Base-by-base conservation (phyloP, 2,888 invertebrate genomes). In the Agapetus fuscipes region DNA sequence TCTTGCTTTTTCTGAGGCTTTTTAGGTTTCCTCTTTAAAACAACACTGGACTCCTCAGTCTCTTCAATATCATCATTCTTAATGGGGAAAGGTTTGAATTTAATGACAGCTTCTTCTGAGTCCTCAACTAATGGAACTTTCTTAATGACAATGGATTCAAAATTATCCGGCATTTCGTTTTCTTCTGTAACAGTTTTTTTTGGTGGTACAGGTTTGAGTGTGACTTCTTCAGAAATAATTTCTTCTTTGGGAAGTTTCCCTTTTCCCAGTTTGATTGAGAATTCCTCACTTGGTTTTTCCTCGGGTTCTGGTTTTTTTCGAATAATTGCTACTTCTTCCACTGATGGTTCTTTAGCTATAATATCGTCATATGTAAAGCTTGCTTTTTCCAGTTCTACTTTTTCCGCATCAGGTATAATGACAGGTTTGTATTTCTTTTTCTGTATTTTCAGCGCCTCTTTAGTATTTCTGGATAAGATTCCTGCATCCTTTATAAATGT, bases 391-490 rank as follows among this genome's bases (percentile, higher is more conserved):
- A 80, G 58, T 46, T 74, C 68, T 1, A 62, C 61, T 51, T 69
- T 63, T 50, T 72, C 68, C 37, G 71, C 59, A 30, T 77, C 75
- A 0, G 72, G 64, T 27, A 75, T 57, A 50, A 71, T 71, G 3
- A 72, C 65, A 52, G 72, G 69, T 51, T 72, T 76, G 2, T 66
- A 62, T 45, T 72, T 68, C 40, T 69, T 74, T 57, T 75, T 81
- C 31, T 78, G 60, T 9, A 78, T 57, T 56, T 78, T 69, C 43
- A 74, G 62, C 5, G 82, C 83, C 57, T 84, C 84, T 59, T 80
- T 74, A 6, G 78, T 66, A 56, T 79, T 81, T 53, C 82, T 72
- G 0, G 84, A 83, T 26, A 85, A 56, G 47, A 80, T 74, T 16
- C 83, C 83, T 52, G 70, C 72, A 52, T 76, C 73, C 47, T 73